Evolutionary conservation across 2,888 invertebrate species (phyloP).

Genomic region (Synergus umbraculus): DNA sequence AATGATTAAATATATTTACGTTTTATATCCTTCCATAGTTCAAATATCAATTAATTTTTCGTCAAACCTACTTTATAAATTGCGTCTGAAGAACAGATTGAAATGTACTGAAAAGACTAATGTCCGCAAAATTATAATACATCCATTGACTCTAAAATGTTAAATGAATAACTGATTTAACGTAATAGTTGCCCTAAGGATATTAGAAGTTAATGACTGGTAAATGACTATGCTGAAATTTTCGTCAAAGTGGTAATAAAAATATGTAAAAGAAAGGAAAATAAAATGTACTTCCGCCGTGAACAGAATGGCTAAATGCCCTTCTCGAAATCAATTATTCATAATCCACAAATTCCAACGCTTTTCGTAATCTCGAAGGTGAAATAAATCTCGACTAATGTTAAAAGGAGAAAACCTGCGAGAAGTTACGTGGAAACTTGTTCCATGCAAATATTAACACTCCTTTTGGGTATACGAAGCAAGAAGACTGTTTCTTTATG

Average conservation of each 20-base stretch:
- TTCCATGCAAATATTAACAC: constrained; percentile 58
- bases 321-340: constrained; percentile 33
- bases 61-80: background rate
- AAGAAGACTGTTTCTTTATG: constrained; percentile 14
- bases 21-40: background rate
- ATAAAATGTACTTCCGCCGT: constrained; percentile 44
- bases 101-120: background rate
- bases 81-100: background rate
- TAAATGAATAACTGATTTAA: background rate
- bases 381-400: constrained; percentile 29
- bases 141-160: background rate
- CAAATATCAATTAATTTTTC: background rate
- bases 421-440: constrained; percentile 53
- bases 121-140: background rate
- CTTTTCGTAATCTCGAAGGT: constrained; percentile 23
- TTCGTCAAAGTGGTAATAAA: background rate
- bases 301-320: constrained; percentile 20
- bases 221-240: constrained; percentile 4
- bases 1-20: background rate
- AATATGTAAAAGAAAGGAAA: background rate
- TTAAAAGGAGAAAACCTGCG: constrained; percentile 53
- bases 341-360: constrained; percentile 35
- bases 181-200: background rate
- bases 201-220: background rate
- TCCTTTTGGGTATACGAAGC: constrained; percentile 43